These are phyloP conservation scores for Peromyscus aztecus DNA, from an alignment of 2,797 vertebrate species.

Conservation along the genomic window DNA sequence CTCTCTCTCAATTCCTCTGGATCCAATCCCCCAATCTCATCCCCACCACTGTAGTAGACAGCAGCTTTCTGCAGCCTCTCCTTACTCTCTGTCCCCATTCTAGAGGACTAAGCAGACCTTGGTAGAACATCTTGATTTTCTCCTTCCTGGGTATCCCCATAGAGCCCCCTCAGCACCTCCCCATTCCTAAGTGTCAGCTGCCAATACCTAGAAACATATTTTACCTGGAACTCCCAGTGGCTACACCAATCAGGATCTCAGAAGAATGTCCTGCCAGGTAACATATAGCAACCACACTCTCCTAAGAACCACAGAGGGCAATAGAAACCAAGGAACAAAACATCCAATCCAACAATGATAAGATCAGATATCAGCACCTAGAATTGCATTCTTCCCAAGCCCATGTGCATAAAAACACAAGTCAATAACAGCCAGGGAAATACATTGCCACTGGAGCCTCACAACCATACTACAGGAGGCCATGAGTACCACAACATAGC, in stretches of 20 bases:
- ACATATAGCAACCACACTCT: no score
- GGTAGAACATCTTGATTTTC: not conserved
- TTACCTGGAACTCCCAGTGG: not conserved
- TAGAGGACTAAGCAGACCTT: not conserved
- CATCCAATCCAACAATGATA: not conserved
- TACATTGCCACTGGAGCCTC: not conserved
- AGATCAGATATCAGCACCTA: not conserved
- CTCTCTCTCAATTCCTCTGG: not conserved
- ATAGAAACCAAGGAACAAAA: not conserved
- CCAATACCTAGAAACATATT: not conserved
- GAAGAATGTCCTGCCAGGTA: not conserved
- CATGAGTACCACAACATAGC: not conserved
- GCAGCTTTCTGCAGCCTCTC: not conserved
- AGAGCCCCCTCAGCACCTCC: no score
- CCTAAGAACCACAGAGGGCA: not conserved
- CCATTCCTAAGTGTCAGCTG: not conserved
- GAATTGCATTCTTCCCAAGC: not conserved
- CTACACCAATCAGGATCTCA: not conserved
- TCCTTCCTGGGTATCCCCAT: not conserved
- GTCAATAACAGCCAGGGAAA: not conserved
- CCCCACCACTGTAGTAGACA: not conserved
- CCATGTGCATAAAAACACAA: not conserved
- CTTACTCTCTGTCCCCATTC: not conserved
- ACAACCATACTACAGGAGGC: not conserved
- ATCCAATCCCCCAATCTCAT: not conserved